A percentile compares a stretch with the other conserved stretches of the same genome.
These are phyloP conservation scores for Macheiramphus alcinus DNA, from an alignment of 2,113 vertebrate genomes.

Conservation along the genomic window DNA sequence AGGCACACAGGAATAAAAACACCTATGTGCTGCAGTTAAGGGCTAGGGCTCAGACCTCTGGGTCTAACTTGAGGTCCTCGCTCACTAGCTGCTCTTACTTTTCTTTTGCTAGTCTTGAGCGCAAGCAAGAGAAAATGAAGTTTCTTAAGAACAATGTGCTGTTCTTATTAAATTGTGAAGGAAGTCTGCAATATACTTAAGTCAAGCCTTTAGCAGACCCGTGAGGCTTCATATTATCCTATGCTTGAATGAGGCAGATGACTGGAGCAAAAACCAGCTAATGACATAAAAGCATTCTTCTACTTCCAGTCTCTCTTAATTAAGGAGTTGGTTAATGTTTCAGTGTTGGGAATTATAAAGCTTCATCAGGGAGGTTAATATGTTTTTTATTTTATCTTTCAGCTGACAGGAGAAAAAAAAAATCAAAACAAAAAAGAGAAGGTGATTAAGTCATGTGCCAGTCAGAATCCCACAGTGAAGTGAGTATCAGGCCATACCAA, in stretches of 20 bases:
- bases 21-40: not conserved
- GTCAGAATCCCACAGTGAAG: not conserved
- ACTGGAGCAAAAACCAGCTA: constrained; percentile 60
- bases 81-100: not conserved
- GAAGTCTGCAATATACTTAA: constrained; percentile 32
- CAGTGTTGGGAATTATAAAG: constrained; percentile 43
- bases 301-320: constrained; percentile 59
- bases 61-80: not conserved
- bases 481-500: not conserved
- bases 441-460: constrained; percentile 13
- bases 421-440: not conserved
- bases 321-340: constrained; percentile 58
- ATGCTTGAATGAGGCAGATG: constrained; percentile 63
- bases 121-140: not conserved
- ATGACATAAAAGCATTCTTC: constrained; percentile 68
- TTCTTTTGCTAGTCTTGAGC: not conserved
- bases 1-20: not conserved
- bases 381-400: constrained; percentile 49
- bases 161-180: constrained; percentile 22
- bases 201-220: constrained; percentile 58
- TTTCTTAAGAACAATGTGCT: not conserved
- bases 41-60: not conserved
- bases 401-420: constrained; percentile 7
- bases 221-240: constrained; percentile 66
- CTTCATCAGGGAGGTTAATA: constrained; percentile 44